Evolutionary conservation across 2,797 vertebrate species (phyloP), one percentile per base, ranked within the genome.

Genomic region (Phylloscopus collybita): DNA sequence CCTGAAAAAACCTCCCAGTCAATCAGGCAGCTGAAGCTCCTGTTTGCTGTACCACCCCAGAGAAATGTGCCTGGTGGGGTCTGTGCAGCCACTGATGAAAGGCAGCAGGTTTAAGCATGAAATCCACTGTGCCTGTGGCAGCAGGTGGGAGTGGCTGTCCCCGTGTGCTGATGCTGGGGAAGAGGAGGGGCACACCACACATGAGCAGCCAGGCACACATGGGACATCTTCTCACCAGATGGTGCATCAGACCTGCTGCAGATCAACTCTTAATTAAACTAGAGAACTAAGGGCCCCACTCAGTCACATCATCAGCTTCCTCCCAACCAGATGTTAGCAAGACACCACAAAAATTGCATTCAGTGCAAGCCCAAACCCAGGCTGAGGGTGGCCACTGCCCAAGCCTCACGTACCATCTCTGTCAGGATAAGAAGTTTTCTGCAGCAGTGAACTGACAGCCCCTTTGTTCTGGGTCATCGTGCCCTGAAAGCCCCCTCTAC

Each of bases 181-280:
- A 80, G 45, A 85, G 79, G 67, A 93, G 78, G 44, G 61, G 64
- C 62, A 49, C 73, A 3, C 32, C 76, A 36, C 65, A 47, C 69
- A 50, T 17, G 45, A 32, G 45, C 5, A 83, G 51, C 36, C 56
- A 86, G 82, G 80, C 74, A 49, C 49, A 81, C 70, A 86, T 10
- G n/a, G 70, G 79, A 88, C 93, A 96, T 90, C 94, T 88, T 93
- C 90, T 64, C 66, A 65, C 88, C 91, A 96, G 93, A 95, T 94
- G 90, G 83, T 90, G 64, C 57, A 65, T 95, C 83, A 82, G 57
- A 92, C 88, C 88, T 80, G 74, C 49, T 50, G 74, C 45, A 93
- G 89, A 70, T 94, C 69, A 76, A 36, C 67, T 92, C 93, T 67
- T 76, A 93, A 94, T 92, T 94, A 92, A 94, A 40, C 80, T 72